Evolutionary conservation across 2,888 invertebrate genomes (phyloP).

Genomic region (Zygothrica quintamaculata): DNA sequence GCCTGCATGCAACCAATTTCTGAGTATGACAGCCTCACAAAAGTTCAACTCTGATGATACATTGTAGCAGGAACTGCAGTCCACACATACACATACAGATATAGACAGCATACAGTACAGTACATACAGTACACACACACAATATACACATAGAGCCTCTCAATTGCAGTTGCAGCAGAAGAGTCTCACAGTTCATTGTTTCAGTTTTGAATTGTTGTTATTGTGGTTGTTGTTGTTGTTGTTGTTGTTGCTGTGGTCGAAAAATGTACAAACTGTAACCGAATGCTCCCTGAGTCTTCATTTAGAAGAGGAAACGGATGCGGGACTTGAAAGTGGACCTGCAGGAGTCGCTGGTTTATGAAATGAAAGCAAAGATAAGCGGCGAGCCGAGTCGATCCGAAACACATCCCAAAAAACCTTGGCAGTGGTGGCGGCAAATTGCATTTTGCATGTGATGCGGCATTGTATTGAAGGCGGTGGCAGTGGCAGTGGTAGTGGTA

Average conservation of each 20-base stretch:
- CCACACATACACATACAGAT: slow-evolving; percentile 45
- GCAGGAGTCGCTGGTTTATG: slow-evolving; percentile 67
- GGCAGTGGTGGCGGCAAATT: slow-evolving; percentile 68
- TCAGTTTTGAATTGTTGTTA: slow-evolving; percentile 60
- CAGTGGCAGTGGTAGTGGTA: not conserved
- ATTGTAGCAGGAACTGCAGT: slow-evolving; percentile 73
- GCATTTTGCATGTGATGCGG: slow-evolving; percentile 65
- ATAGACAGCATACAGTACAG: slow-evolving; percentile 25
- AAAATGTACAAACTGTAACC: slow-evolving; percentile 72
- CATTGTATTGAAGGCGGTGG: slow-evolving; percentile 6
- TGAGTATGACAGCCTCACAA: slow-evolving; percentile 75
- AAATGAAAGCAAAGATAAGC: slow-evolving; percentile 79
- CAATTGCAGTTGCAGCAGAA: slow-evolving; percentile 73
- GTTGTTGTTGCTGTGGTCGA: too few species aligned
- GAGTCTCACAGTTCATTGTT: slow-evolving; percentile 66
- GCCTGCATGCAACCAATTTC: slow-evolving; percentile 71
- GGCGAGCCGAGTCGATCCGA: slow-evolving; percentile 49
- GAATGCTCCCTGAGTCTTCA: slow-evolving; percentile 33
- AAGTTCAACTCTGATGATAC: slow-evolving; percentile 76
- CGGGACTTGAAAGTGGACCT: slow-evolving; percentile 25
- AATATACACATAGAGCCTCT: slow-evolving; percentile 43
- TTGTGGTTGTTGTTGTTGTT: too few species aligned
- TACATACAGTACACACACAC: slow-evolving; percentile 26
- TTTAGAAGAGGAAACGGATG: slow-evolving; percentile 34
- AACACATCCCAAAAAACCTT: slow-evolving; percentile 51